A percentile compares a stretch with the other conserved stretches of the same genome.
These are phyloP conservation scores for Phortica magna DNA, from an alignment of 2,888 invertebrate genomes.

Conservation along the genomic window DNA sequence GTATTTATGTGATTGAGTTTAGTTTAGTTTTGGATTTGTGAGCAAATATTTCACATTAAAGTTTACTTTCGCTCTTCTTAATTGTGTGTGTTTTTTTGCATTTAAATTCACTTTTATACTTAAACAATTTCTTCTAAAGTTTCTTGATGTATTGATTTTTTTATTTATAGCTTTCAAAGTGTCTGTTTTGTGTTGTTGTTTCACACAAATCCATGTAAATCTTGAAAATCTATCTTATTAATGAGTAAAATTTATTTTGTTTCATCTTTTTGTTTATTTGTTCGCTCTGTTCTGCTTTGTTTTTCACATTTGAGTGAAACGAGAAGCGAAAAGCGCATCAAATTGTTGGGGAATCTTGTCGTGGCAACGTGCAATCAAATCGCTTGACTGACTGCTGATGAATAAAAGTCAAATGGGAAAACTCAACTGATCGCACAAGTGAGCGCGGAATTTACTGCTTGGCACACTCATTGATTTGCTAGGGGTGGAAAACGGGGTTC, in stretches of 20 bases:
- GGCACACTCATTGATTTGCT: not conserved
- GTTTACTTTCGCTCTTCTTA: not conserved
- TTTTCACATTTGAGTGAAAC: too few relatives aligned
- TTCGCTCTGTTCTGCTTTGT: not conserved
- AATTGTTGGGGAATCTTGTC: not conserved
- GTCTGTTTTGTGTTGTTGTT: not conserved
- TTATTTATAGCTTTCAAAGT: not conserved
- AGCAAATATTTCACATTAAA: conserved; percentile 8
- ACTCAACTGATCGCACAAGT: not conserved
- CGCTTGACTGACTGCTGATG: not conserved
- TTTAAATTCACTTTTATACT: not conserved
- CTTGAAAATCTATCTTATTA: not conserved
- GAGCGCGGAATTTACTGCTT: not conserved
- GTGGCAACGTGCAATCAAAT: not conserved
- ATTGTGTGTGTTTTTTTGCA: conserved; percentile 1
- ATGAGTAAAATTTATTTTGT: conserved; percentile 12
- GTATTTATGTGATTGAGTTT: conserved; percentile 24
- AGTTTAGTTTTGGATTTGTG: conserved; percentile 38
- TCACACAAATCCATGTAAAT: not conserved
- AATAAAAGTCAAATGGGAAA: not conserved
- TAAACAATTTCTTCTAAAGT: not conserved
- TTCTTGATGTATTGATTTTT: not conserved
- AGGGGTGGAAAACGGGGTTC: not conserved
- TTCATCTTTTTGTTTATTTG: not conserved
- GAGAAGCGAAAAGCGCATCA: not conserved